Conservation (phyloP, 2,888 invertebrate genomes). For the Andricus quercusramuli region DNA sequence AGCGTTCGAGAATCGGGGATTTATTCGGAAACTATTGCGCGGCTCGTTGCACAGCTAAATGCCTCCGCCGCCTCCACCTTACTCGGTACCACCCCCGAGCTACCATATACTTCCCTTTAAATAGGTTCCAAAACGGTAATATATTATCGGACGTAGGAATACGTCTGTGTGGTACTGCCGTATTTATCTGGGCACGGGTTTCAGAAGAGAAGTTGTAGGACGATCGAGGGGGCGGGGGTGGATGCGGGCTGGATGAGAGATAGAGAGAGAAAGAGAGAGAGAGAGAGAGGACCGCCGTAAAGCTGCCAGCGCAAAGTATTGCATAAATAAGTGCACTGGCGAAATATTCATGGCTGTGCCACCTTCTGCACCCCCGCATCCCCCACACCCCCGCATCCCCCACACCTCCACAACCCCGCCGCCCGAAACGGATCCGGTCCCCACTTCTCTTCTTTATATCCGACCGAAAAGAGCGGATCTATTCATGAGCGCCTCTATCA, state of each 20-base stretch:
- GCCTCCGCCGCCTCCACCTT: slow-evolving; percentile 57
- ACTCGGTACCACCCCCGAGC: slow-evolving; percentile 47
- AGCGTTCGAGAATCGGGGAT: slow-evolving; percentile 76
- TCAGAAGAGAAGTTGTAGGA: slow-evolving; percentile 26
- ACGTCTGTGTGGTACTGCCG: slow-evolving; percentile 49
- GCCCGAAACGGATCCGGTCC: slow-evolving; percentile 59
- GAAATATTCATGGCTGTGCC: slow-evolving; percentile 77
- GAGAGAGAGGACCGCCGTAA: slow-evolving; percentile 72
- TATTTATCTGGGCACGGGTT: slow-evolving; percentile 64
- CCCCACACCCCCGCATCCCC: slow-evolving; percentile 60
- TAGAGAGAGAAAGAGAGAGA: neutral
- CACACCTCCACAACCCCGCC: slow-evolving; percentile 55
- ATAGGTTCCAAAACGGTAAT: slow-evolving; percentile 76
- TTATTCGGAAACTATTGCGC: slow-evolving; percentile 76
- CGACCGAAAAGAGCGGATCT: slow-evolving; percentile 73
- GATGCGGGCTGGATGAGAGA: slow-evolving; percentile 22
- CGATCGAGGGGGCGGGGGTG: slow-evolving; percentile 18
- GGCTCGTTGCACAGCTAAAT: slow-evolving; percentile 55
- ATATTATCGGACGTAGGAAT: slow-evolving; percentile 73
- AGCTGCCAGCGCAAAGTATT: slow-evolving; percentile 78
- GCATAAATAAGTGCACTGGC: slow-evolving; percentile 78
- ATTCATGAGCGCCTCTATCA: slow-evolving; percentile 75
- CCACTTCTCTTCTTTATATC: slow-evolving; percentile 47
- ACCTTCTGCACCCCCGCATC: slow-evolving; percentile 64
- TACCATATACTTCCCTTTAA: slow-evolving; percentile 63